Percentiles rank a stretch among this genome's conserved stretches.
These are phyloP conservation scores for Protula sp. DNA, from an alignment of 2,888 invertebrate species.

Conservation along the genomic window DNA sequence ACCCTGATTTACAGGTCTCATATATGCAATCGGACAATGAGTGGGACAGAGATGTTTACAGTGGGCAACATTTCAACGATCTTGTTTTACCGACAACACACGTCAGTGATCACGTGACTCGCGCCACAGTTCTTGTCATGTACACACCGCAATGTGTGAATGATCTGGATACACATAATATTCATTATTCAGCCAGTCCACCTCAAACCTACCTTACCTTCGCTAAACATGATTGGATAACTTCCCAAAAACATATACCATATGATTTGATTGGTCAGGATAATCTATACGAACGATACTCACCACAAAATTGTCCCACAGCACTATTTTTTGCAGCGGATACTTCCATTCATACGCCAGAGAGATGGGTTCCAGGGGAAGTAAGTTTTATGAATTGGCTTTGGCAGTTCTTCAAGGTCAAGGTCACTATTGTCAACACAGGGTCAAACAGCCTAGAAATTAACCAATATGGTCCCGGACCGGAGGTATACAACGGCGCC, in stretches of 20 bases:
- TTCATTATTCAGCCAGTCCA: too few species aligned
- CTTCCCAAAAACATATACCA: not conserved
- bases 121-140: not conserved
- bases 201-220: not conserved
- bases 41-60: not conserved
- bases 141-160: not conserved
- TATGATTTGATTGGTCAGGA: not conserved
- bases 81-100: not conserved
- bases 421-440: not conserved
- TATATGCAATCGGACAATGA: too few species aligned
- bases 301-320: not conserved
- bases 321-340: not conserved
- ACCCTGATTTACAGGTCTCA: too few species aligned
- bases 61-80: not conserved
- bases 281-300: not conserved
- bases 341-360: not conserved
- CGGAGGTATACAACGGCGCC: not conserved
- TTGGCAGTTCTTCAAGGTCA: not conserved
- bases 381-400: not conserved
- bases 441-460: not conserved
- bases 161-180: too few species aligned
- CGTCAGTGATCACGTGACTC: not conserved
- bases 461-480: not conserved
- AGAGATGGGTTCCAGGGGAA: not conserved
- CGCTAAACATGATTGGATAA: not conserved